Evolutionary conservation across 37 sponge, comb jelly and placozoan species (phyloP), one percentile per base, ranked within the genome.

Genomic region (Lycopodina hypogea): DNA sequence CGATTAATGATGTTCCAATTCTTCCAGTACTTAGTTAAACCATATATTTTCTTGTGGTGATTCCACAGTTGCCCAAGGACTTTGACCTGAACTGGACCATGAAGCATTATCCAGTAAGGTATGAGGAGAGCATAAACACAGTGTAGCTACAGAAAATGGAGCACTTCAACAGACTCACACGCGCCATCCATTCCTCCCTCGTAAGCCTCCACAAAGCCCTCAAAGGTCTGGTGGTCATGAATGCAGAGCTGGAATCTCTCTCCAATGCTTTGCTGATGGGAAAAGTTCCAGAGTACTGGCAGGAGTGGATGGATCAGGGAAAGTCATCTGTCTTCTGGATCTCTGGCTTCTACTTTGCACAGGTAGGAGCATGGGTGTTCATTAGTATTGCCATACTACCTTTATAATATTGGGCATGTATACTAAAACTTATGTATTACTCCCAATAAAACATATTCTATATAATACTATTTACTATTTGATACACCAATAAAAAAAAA

Each of bases 131-230:
- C 56, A 98, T 98, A 92, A 98, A 98, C 81, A 98, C 96, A 29
- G 99, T 98, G 40, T 80, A 95, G 29, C 94, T 98, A 19, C 99
- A 98, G 71, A 96, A 98, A 80, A 95, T 98, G 99, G 96, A 98
- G 70, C 76, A 96, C 42, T 98, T 98, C 78, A 98, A 98, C 77
- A 62, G 87, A 57, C 83, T 98, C 28, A 79, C 77, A 32, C 52
- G 50, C 35, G 99, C 89, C 62, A 98, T 98, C 15, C 76, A 78
- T 1, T 65, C 84, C 55, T 87, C 84, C 45, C 94, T 98, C 22
- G 56, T 26, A 24, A 95, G 93, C 86, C 81, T 98, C 7, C 92
- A 91, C 74, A 98, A 98, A 48, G 99, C 99, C 24, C 90, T 98
- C 73, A 92, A 92, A 56, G 89, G 89, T 38, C 74, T 98, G 68